Evolutionary conservation across 2,888 invertebrate species (phyloP).

Genomic region (Quadroppia sp.): DNA sequence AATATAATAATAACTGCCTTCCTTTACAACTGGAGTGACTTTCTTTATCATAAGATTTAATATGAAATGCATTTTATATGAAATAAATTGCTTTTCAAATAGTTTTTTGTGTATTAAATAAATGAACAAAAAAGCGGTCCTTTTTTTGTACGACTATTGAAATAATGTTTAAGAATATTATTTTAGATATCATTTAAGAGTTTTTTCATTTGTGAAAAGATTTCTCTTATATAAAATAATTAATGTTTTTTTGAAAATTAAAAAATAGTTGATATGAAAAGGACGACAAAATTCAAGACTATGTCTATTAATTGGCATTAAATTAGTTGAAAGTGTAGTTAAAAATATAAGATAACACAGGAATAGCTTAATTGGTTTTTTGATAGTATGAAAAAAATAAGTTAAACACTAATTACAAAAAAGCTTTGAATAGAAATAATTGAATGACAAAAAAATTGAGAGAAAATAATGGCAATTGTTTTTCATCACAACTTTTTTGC

Average conservation of each 20-base stretch:
- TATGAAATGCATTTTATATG: background rate
- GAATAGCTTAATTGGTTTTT: background rate
- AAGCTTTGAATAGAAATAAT: background rate
- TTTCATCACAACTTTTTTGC: background rate
- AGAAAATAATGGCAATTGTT: background rate
- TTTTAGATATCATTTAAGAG: no score
- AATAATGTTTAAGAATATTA: background rate
- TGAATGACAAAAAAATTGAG: background rate
- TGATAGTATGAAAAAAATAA: background rate
- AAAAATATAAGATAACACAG: background rate
- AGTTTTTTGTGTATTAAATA: constrained; percentile 6
- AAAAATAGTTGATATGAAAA: no score
- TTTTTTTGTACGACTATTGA: background rate
- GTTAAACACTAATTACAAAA: background rate
- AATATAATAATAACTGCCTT: background rate
- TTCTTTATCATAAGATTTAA: background rate
- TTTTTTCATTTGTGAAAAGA: no score
- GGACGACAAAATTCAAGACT: background rate
- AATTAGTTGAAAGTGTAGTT: background rate
- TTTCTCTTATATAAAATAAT: no score
- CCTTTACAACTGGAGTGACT: background rate
- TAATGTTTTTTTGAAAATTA: no score
- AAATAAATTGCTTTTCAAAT: constrained; percentile 15
- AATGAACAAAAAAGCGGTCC: background rate
- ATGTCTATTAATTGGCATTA: background rate